Conservation (phyloP, 2,888 invertebrate genomes). For the Eristalinus aeneus region DNA sequence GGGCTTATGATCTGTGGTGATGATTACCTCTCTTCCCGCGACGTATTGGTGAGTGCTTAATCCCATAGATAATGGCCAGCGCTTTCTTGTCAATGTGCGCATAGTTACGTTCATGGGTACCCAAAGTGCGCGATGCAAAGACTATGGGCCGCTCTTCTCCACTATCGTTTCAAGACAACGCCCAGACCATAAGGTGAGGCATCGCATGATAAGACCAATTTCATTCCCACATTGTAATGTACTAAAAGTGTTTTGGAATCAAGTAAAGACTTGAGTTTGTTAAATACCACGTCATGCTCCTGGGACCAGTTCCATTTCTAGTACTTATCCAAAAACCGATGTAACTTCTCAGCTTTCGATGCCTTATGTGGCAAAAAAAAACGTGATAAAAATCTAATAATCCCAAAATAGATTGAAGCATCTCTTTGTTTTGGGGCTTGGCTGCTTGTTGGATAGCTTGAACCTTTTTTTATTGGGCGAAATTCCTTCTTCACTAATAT, state of each 20-base stretch:
- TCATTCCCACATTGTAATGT: too few species aligned
- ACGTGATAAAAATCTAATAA: conserved; percentile 41
- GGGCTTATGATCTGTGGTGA: too few species aligned
- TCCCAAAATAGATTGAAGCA: conserved; percentile 34
- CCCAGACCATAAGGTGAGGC: conserved; percentile 68
- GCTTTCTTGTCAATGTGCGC: conserved; percentile 14
- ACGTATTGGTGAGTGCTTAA: conserved; percentile 8
- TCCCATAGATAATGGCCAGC: neutral
- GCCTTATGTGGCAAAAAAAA: conserved; percentile 42
- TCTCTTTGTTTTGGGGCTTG: conserved; percentile 9
- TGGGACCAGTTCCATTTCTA: too few species aligned
- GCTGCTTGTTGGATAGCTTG: conserved; percentile 43
- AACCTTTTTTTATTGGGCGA: conserved; percentile 36
- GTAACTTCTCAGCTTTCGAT: too few species aligned
- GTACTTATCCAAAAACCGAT: too few species aligned
- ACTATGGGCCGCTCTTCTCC: conserved; percentile 6
- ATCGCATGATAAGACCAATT: conserved; percentile 60
- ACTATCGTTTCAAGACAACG: conserved; percentile 32
- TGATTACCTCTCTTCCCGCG: neutral
- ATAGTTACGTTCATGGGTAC: neutral
- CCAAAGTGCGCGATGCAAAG: neutral
- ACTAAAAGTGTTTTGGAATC: too few species aligned
- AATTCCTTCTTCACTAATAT: conserved; percentile 25
- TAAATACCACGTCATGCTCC: too few species aligned
- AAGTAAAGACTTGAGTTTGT: too few species aligned